A percentile compares a stretch with the other conserved stretches of the same genome.
phyloP scores from a whole-genome alignment of 2,113 vertebrate genomes.

The Charina bottae region DNA sequence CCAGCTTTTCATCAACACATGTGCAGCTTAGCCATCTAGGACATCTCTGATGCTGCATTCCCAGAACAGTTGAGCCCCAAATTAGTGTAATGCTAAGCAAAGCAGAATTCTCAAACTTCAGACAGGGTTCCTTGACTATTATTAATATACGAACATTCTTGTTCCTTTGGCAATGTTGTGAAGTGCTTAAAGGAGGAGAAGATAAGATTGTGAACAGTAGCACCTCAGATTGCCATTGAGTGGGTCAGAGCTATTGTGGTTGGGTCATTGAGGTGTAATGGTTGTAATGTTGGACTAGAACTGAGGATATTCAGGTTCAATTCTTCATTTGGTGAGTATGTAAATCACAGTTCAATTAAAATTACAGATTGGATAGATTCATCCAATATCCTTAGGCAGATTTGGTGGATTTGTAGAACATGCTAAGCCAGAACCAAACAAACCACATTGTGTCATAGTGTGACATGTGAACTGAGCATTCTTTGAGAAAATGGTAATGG shows the following conservation, averaged over 20 bases:
- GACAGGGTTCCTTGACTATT: not conserved
- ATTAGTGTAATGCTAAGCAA: not conserved
- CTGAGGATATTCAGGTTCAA: not conserved
- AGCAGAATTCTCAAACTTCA: not conserved
- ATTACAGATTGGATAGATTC: not conserved
- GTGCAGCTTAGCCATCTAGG: not conserved
- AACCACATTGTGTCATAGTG: not conserved
- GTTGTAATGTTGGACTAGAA: not conserved
- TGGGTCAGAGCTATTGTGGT: not conserved
- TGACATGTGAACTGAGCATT: not conserved
- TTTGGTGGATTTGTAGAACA: not conserved
- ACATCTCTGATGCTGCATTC: not conserved
- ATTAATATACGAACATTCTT: not conserved
- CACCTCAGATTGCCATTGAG: not conserved
- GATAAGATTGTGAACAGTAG: not conserved
- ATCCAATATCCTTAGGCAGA: not conserved
- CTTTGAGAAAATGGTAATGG: not conserved
- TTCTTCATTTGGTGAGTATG: not conserved
- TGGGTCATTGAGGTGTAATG: not conserved
- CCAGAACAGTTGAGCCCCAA: not conserved
- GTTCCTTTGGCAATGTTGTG: not conserved
- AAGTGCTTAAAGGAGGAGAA: not conserved
- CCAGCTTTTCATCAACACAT: not conserved
- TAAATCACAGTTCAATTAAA: not conserved
- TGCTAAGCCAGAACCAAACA: not conserved